Conservation (phyloP, 2,888 invertebrate species). For the Zootermopsis nevadensis region DNA sequence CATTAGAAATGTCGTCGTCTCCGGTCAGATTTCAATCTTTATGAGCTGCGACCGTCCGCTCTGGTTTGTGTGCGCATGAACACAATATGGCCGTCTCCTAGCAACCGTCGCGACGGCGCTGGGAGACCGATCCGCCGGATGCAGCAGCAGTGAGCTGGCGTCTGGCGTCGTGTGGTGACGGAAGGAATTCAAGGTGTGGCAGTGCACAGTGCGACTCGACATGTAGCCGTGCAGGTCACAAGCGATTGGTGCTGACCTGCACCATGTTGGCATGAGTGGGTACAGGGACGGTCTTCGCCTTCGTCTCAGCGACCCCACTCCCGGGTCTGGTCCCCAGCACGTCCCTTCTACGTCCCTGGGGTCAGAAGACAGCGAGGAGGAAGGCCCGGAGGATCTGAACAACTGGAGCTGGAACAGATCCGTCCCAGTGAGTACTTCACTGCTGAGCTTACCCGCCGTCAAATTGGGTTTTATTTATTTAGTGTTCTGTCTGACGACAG, state of each 20-base stretch:
- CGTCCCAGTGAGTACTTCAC: slow-evolving; percentile 10
- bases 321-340: slow-evolving; percentile 42
- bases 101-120: slow-evolving; percentile 1
- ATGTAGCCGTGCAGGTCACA: neutral
- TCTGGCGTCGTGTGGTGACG: neutral
- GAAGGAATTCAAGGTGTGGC: neutral
- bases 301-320: slow-evolving; percentile 64
- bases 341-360: neutral
- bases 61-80: no score
- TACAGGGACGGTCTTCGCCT: slow-evolving; percentile 64
- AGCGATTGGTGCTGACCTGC: neutral
- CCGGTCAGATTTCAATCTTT: no score
- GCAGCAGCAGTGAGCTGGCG: slow-evolving; percentile 4
- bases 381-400: neutral
- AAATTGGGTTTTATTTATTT: no score
- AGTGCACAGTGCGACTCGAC: no score
- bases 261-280: slow-evolving; percentile 41
- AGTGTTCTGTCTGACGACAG: no score
- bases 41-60: no score
- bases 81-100: no score
- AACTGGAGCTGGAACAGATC: neutral
- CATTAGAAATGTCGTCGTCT: no score
- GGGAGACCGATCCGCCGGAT: neutral
- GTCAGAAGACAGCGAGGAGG: slow-evolving; percentile 35
- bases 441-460: neutral